A percentile compares a stretch with the other conserved stretches of the same genome.
Evolutionary conservation across 2,888 invertebrate species (phyloP).

Genomic region (Torymus aiolomorphi): DNA sequence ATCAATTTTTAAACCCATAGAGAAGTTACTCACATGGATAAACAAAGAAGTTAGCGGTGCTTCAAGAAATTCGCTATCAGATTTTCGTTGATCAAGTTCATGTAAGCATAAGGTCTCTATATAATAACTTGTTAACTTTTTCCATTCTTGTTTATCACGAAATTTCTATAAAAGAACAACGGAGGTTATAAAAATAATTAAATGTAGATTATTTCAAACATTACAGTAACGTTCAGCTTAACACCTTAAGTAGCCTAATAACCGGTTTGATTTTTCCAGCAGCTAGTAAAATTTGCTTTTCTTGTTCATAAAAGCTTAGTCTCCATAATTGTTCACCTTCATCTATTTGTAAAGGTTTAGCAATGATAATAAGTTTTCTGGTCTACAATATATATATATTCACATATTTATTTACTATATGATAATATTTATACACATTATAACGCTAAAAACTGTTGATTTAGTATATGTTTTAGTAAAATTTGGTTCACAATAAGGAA

Average conservation of each 20-base stretch:
- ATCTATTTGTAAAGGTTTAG: conserved; percentile 73
- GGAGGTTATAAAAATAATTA: background rate
- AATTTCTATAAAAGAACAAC: conserved; percentile 23
- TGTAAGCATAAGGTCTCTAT: conserved; percentile 50
- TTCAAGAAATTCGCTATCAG: conserved; percentile 72
- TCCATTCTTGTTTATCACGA: conserved; percentile 34
- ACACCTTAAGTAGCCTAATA: conserved; percentile 66
- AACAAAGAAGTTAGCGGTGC: conserved; percentile 77
- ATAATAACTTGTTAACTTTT: conserved; percentile 48
- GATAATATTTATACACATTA: background rate
- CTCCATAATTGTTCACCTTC: conserved; percentile 76
- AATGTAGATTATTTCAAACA: background rate
- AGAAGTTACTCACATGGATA: conserved; percentile 71
- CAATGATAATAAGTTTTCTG: conserved; percentile 76
- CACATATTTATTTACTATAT: background rate
- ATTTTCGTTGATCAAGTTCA: conserved; percentile 73
- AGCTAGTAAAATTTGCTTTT: conserved; percentile 75
- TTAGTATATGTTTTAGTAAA: no score
- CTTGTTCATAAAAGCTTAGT: conserved; percentile 79
- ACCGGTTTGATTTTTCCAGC: conserved; percentile 65
- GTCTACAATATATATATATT: background rate
- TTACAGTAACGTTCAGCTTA: conserved; percentile 1
- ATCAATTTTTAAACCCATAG: conserved; percentile 76
- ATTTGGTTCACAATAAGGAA: no score
- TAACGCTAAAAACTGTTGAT: no score